A percentile compares a stretch with the other conserved stretches of the same genome.
These are phyloP conservation scores for Drosophila mettleri DNA, from an alignment of 2,888 invertebrate species.

Conservation along the genomic window DNA sequence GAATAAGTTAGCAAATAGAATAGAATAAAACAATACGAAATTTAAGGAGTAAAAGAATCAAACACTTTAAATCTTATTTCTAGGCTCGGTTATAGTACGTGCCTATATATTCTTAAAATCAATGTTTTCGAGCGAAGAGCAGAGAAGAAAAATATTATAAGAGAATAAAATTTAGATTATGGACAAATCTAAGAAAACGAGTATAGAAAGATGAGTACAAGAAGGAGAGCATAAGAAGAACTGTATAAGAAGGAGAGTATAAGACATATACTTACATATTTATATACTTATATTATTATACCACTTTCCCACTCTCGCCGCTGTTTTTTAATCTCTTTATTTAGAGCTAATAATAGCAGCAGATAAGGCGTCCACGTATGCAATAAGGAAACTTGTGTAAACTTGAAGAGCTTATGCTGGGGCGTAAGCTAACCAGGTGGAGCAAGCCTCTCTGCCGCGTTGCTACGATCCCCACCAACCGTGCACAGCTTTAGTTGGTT, in stretches of 20 bases:
- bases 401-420: slow-evolving; percentile 19
- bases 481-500: slow-evolving; percentile 3
- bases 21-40: not conserved
- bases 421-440: slow-evolving; percentile 6
- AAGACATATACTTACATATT: too few relatives aligned
- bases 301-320: too few relatives aligned
- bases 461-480: not conserved
- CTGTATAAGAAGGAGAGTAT: not conserved
- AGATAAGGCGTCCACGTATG: slow-evolving; percentile 30
- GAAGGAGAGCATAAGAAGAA: not conserved
- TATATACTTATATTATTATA: too few relatives aligned
- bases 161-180: too few relatives aligned
- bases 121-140: not conserved
- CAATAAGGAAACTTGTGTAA: slow-evolving; percentile 31
- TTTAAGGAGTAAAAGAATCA: not conserved
- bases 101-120: not conserved
- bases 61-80: not conserved
- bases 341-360: slow-evolving; percentile 24
- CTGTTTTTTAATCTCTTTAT: slow-evolving; percentile 4
- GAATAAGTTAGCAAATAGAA: too few relatives aligned
- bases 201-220: too few relatives aligned
- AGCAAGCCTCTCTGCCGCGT: not conserved
- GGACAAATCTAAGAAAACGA: too few relatives aligned
- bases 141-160: not conserved
- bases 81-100: not conserved